These are phyloP conservation scores for Netelia melanura DNA, from an alignment of 2,888 invertebrate species.

Conservation along the genomic window DNA sequence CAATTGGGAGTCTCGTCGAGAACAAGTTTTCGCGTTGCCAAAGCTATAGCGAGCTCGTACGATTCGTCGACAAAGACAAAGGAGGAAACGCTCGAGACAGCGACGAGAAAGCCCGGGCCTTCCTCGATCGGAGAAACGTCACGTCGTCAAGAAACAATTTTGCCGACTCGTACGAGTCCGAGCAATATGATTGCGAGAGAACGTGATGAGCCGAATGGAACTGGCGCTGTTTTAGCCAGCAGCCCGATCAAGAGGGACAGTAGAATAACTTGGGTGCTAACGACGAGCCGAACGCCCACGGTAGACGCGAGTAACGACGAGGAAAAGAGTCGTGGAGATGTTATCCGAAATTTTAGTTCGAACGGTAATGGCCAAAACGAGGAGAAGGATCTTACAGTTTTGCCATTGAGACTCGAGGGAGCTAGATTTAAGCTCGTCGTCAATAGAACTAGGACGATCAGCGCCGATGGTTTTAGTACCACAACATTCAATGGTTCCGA, in stretches of 20 bases:
- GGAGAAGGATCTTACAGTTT: constrained; percentile 73
- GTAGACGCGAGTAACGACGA: constrained; percentile 70
- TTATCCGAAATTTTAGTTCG: constrained; percentile 65
- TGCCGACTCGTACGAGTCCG: constrained; percentile 17
- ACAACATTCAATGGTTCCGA: constrained; percentile 76
- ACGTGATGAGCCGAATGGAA: constrained; percentile 32
- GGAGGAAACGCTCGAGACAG: constrained; percentile 22
- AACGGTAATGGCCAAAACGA: constrained; percentile 53
- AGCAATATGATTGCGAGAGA: constrained; percentile 24
- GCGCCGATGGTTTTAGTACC: constrained; percentile 67
- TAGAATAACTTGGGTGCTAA: constrained; percentile 77
- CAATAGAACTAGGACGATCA: constrained; percentile 74
- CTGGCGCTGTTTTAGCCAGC: not conserved
- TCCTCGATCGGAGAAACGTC: constrained; percentile 37
- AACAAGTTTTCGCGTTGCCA: constrained; percentile 76
- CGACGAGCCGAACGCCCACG: constrained; percentile 68
- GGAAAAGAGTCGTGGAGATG: constrained; percentile 55
- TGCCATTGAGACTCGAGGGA: constrained; percentile 77
- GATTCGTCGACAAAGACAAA: constrained; percentile 69
- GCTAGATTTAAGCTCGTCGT: constrained; percentile 76
- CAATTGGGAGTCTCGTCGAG: constrained; percentile 19
- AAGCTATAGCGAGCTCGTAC: constrained; percentile 77
- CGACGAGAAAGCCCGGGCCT: not conserved
- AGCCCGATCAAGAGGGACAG: constrained; percentile 70
- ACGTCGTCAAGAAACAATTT: constrained; percentile 3